phyloP scores from a whole-genome alignment of 2,888 invertebrate genomes.

The Ypsolopha scabrella region DNA sequence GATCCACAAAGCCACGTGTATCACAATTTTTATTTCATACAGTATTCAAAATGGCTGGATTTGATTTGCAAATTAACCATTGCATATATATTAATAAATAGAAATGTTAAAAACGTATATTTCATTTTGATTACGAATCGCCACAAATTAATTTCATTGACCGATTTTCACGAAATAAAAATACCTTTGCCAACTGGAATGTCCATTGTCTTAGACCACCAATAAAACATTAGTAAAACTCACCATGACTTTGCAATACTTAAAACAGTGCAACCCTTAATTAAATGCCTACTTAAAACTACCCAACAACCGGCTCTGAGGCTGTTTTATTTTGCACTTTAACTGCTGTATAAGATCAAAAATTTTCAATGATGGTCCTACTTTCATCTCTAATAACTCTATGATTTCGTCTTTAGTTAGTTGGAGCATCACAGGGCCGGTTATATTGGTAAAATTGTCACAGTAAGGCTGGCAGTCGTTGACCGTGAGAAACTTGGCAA shows the following conservation, averaged over 20 bases:
- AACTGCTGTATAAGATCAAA: conserved; percentile 92
- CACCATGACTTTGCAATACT: background rate
- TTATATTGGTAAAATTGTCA: conserved; percentile 77
- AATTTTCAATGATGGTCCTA: conserved; percentile 94
- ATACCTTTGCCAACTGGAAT: background rate
- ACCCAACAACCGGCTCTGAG: conserved; percentile 66
- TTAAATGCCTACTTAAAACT: conserved; percentile 14
- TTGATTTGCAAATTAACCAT: too few species aligned
- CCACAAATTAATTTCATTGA: too few species aligned
- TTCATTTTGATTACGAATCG: too few species aligned
- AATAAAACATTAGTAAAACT: background rate
- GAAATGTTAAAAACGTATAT: too few species aligned
- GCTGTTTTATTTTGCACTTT: conserved; percentile 85
- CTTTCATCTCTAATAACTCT: conserved; percentile 91
- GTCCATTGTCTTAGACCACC: background rate
- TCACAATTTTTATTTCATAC: too few species aligned
- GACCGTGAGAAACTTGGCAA: conserved; percentile 88
- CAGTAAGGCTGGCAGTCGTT: conserved; percentile 86
- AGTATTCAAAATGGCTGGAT: too few species aligned
- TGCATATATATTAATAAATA: too few species aligned
- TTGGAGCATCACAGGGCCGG: conserved; percentile 83
- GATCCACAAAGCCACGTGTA: too few species aligned
- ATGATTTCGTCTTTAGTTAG: conserved; percentile 92
- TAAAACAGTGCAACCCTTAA: background rate
- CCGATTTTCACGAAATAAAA: too few species aligned